Percentiles rank a stretch among this genome's conserved stretches.
Evolutionary conservation across 2,888 invertebrate genomes (phyloP).

Genomic region (Trissolcus brochymenae): DNA sequence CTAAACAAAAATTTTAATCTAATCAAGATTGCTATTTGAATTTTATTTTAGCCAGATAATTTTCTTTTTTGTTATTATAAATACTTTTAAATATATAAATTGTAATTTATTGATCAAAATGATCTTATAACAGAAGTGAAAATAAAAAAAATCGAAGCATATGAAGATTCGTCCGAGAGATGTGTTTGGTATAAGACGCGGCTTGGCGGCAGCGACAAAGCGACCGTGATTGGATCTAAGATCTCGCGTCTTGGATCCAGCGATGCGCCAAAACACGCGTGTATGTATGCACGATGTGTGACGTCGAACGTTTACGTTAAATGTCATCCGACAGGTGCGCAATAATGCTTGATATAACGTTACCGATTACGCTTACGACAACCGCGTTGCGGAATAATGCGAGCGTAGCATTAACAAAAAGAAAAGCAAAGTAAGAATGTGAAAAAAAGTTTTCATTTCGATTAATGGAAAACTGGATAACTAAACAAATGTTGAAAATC

Average conservation of each 20-base stretch:
- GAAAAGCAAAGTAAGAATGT: neutral
- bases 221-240: slow-evolving; percentile 64
- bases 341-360: slow-evolving; percentile 53
- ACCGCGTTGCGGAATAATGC: slow-evolving; percentile 24
- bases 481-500: no score
- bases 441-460: neutral
- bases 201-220: slow-evolving; percentile 65
- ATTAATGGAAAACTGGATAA: no score
- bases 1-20: no score
- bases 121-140: neutral
- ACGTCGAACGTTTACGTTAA: slow-evolving; percentile 53
- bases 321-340: slow-evolving; percentile 54
- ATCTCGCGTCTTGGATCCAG: slow-evolving; percentile 57
- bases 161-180: slow-evolving; percentile 55
- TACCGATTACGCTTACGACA: slow-evolving; percentile 55
- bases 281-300: slow-evolving; percentile 44
- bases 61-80: no score
- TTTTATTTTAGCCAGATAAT: no score
- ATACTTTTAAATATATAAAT: no score
- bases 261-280: slow-evolving; percentile 37
- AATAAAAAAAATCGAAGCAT: slow-evolving; percentile 22
- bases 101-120: slow-evolving; percentile 17
- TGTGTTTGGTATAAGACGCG: slow-evolving; percentile 40
- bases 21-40: no score
- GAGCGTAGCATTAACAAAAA: no score